phyloP scores from a whole-genome alignment of 2,113 vertebrate genomes.

The Melospiza melodia region DNA sequence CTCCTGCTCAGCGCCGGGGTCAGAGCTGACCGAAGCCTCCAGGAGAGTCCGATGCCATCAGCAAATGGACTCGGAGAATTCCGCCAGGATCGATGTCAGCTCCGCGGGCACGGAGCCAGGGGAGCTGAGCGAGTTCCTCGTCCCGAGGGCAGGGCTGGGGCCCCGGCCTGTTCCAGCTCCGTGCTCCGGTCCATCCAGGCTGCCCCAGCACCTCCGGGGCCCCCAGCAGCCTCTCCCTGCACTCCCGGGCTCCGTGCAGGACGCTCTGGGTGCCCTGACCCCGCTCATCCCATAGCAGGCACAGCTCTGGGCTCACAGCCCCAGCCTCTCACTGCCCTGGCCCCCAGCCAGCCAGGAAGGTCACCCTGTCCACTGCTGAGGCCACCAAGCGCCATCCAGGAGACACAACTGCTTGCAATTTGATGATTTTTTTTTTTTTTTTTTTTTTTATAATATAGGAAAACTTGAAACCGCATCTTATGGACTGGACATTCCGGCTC shows the following conservation, averaged over 20 bases:
- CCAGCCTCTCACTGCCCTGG: background rate
- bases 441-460: background rate
- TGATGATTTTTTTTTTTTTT: background rate
- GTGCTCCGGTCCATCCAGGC: accelerated
- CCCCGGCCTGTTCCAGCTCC: accelerated
- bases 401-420: background rate
- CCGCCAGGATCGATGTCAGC: constrained; percentile 39
- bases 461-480: constrained; percentile 10
- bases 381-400: background rate
- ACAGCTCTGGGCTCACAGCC: accelerated
- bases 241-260: accelerated
- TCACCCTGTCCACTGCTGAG: background rate
- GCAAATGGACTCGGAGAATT: constrained; percentile 30
- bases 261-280: background rate
- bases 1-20: background rate
- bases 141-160: background rate
- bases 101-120: background rate
- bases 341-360: background rate
- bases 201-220: background rate
- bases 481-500: background rate
- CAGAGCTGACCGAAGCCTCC: background rate
- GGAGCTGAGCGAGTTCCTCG: background rate
- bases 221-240: background rate
- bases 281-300: accelerated
- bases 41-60: background rate